These are phyloP conservation scores for Epirrhoe alternata DNA, from an alignment of 2,888 invertebrate species.

Conservation along the genomic window DNA sequence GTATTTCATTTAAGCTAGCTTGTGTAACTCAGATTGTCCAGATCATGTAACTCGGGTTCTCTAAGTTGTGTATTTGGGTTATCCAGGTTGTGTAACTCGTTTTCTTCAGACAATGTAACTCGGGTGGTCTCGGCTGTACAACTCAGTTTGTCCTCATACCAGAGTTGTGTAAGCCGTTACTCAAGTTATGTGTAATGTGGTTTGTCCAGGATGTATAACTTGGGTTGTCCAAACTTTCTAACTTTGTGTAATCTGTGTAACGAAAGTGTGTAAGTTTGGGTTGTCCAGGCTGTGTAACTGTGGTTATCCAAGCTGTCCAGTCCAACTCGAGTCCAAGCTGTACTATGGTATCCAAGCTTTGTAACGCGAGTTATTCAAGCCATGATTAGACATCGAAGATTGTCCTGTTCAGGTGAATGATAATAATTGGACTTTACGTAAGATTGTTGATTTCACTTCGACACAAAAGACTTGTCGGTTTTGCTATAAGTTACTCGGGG, in stretches of 20 bases:
- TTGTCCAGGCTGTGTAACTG: background rate
- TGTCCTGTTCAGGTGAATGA: too few relatives aligned
- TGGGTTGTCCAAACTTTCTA: background rate
- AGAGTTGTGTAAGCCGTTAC: background rate
- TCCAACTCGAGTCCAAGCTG: background rate
- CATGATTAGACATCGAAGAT: background rate
- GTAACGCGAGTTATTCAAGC: background rate
- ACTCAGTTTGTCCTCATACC: background rate
- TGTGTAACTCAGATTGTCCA: background rate
- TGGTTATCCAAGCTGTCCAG: slow-evolving; percentile 23
- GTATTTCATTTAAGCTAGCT: background rate
- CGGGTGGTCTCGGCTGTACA: background rate
- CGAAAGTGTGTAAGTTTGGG: background rate
- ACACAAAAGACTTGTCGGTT: too few relatives aligned
- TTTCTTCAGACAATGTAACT: background rate
- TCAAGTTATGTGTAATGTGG: background rate
- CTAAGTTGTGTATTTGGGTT: background rate
- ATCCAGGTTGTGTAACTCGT: background rate
- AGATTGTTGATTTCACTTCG: too few relatives aligned
- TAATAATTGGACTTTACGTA: too few relatives aligned
- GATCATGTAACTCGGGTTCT: background rate
- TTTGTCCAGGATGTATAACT: background rate
- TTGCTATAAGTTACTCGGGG: background rate
- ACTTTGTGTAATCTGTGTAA: too few relatives aligned
- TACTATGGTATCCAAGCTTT: background rate